Conservation (phyloP, 2,113 vertebrate genomes). For the Leptobrachium ailaonicum region DNA sequence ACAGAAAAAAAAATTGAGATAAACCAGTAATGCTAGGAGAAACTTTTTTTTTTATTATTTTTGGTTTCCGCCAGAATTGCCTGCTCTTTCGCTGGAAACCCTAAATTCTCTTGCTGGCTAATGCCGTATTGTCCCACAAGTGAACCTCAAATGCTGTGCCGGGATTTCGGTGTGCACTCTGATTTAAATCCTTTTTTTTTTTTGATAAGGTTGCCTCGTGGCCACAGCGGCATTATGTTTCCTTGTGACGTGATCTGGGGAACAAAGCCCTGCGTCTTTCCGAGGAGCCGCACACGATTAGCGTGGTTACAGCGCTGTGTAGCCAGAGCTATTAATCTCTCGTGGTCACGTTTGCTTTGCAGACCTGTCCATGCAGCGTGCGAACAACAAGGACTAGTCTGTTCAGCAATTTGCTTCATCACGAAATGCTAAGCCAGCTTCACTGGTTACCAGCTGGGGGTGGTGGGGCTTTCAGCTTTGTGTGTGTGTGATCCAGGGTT, state of each 20-base stretch:
- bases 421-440: slow-evolving; percentile 53
- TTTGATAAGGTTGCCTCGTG: slow-evolving; percentile 54
- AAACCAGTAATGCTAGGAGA: too few species aligned
- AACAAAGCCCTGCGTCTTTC: slow-evolving; percentile 68
- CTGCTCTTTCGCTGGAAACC: too few species aligned
- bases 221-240: slow-evolving; percentile 65
- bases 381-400: slow-evolving; percentile 63
- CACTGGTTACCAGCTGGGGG: slow-evolving; percentile 53
- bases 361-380: slow-evolving; percentile 66
- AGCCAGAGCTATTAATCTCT: slow-evolving; percentile 73
- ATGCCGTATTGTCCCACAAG: too few species aligned
- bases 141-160: too few species aligned
- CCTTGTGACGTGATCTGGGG: slow-evolving; percentile 76
- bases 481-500: slow-evolving; percentile 44
- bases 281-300: slow-evolving; percentile 69
- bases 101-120: too few species aligned
- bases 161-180: too few species aligned
- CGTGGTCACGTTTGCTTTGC: slow-evolving; percentile 69
- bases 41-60: too few species aligned
- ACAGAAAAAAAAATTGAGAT: too few species aligned
- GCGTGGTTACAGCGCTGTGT: slow-evolving; percentile 76
- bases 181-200: too few species aligned
- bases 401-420: slow-evolving; percentile 64
- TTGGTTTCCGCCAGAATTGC: too few species aligned
- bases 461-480: slow-evolving; percentile 33